These are phyloP conservation scores for Vombatus ursinus DNA, from an alignment of 2,113 vertebrate species.

Conservation along the genomic window DNA sequence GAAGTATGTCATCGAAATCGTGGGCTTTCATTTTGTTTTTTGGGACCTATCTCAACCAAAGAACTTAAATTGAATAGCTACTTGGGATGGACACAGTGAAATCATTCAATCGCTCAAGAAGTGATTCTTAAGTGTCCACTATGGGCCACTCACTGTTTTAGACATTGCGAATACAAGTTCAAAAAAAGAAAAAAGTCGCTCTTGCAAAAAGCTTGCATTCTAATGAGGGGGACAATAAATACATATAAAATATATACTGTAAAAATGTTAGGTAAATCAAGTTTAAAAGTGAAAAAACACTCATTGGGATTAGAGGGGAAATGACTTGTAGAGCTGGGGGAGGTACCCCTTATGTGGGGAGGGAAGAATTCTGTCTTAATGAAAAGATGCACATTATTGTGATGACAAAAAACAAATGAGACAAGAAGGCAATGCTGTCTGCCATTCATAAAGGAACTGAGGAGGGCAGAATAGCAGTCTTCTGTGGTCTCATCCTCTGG, in stretches of 20 bases:
- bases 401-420: background rate
- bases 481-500: background rate
- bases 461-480: background rate
- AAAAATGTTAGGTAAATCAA: background rate
- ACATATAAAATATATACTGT: background rate
- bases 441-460: background rate
- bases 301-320: no score
- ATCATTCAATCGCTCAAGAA: background rate
- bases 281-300: background rate
- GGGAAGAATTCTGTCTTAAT: no score
- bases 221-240: background rate
- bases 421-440: background rate
- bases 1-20: background rate
- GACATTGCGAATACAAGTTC: background rate
- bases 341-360: no score
- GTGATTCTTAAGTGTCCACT: background rate
- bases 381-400: background rate
- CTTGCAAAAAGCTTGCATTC: background rate
- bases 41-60: background rate
- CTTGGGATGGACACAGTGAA: background rate
- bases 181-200: background rate
- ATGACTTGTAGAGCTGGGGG: no score
- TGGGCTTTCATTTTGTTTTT: background rate
- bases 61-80: background rate
- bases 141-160: background rate